Conservation (phyloP, 2,797 vertebrate species). For the Astyanax mexicanus region DNA sequence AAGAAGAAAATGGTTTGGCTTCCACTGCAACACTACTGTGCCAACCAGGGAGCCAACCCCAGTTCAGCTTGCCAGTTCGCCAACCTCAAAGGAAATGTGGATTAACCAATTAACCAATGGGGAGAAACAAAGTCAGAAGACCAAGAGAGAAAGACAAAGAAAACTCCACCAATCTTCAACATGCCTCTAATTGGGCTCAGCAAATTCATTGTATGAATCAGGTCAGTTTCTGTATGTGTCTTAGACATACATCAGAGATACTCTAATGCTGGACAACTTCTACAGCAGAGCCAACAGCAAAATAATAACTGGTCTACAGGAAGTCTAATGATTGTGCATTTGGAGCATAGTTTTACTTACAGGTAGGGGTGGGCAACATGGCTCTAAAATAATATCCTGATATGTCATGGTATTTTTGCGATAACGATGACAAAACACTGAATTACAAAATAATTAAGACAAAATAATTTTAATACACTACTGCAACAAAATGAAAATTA, state of each 20-base stretch:
- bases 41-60: constrained; percentile 55
- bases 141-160: constrained; percentile 12
- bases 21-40: constrained; percentile 53
- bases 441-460: too few relatives aligned
- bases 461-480: too few relatives aligned
- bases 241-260: neutral
- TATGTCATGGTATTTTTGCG: too few relatives aligned
- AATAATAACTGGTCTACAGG: neutral
- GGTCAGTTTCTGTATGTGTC: neutral
- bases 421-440: too few relatives aligned
- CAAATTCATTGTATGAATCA: constrained; percentile 8
- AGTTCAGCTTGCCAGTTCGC: constrained; percentile 47
- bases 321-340: neutral
- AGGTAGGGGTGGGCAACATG: too few relatives aligned
- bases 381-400: too few relatives aligned
- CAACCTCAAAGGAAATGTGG: constrained; percentile 41
- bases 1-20: constrained; percentile 18
- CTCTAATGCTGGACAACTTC: neutral
- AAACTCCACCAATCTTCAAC: neutral
- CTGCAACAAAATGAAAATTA: too few relatives aligned
- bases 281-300: neutral
- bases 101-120: constrained; percentile 18
- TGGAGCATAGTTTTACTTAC: neutral
- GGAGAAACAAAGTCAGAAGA: neutral
- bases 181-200: constrained; percentile 13